Conservation (phyloP, 2,888 invertebrate species). For the Schizotus pectinicornis region DNA sequence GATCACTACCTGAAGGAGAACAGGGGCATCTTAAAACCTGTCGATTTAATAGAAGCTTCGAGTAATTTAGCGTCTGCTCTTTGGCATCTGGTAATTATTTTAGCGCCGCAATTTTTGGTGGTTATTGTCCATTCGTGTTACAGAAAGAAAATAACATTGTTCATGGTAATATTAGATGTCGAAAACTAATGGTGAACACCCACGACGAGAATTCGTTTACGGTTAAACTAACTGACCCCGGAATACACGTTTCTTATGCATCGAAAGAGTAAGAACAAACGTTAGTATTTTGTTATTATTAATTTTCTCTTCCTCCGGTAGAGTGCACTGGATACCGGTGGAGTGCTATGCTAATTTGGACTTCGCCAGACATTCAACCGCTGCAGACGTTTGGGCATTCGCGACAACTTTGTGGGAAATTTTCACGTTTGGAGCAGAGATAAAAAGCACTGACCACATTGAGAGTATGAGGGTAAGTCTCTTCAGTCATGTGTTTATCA, state of each 20-base stretch:
- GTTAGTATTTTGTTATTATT: too few species aligned
- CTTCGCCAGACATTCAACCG: slow-evolving; percentile 69
- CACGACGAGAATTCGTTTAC: slow-evolving; percentile 72
- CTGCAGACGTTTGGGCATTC: slow-evolving; percentile 90
- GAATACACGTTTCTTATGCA: slow-evolving; percentile 68
- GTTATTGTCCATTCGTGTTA: slow-evolving; percentile 13
- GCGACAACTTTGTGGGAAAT: slow-evolving; percentile 94
- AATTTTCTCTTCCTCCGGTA: slow-evolving; percentile 48
- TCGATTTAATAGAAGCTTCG: slow-evolving; percentile 82
- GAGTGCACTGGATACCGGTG: slow-evolving; percentile 89
- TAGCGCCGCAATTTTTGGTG: too few species aligned
- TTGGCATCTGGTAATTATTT: slow-evolving; percentile 86
- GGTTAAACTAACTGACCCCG: slow-evolving; percentile 85
- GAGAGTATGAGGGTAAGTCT: slow-evolving; percentile 51
- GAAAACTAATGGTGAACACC: slow-evolving; percentile 78
- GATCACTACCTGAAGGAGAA: slow-evolving; percentile 71
- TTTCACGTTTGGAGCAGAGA: slow-evolving; percentile 74
- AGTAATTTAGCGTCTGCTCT: slow-evolving; percentile 83
- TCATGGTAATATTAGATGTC: slow-evolving; percentile 85
- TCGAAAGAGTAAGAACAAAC: slow-evolving; percentile 67
- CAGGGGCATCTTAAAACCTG: slow-evolving; percentile 62
- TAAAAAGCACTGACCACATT: slow-evolving; percentile 45
- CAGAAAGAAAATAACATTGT: slow-evolving; percentile 80
- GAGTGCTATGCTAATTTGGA: slow-evolving; percentile 78
- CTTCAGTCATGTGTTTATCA: not conserved